Percentiles rank a stretch among this genome's conserved stretches.
Evolutionary conservation across 2,113 vertebrate genomes (phyloP).

Genomic region (Triplophysa dalaica): DNA sequence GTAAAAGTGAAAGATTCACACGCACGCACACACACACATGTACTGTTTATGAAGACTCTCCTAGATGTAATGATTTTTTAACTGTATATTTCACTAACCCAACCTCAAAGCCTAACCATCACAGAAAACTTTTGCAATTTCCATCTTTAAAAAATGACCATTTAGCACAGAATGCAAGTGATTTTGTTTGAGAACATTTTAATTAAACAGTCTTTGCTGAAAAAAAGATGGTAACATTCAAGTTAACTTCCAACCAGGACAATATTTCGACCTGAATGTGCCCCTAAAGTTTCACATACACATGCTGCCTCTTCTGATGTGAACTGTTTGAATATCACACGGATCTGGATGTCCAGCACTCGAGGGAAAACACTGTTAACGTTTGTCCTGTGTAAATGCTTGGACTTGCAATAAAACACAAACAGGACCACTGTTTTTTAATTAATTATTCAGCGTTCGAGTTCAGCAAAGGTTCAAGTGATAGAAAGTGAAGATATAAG

Average conservation of each 20-base stretch:
- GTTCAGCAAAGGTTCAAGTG: conserved; percentile 24
- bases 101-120: too few relatives aligned
- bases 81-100: too few relatives aligned
- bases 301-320: background rate
- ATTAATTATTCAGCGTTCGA: conserved; percentile 21
- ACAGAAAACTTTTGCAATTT: too few relatives aligned
- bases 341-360: background rate
- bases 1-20: background rate
- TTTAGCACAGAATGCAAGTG: too few relatives aligned
- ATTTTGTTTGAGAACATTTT: background rate
- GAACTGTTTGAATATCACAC: conserved; percentile 14
- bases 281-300: background rate
- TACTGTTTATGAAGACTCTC: too few relatives aligned
- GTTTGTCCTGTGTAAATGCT: conserved; percentile 11
- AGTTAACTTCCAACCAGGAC: background rate
- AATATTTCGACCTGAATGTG: background rate
- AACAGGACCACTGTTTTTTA: conserved; percentile 5
- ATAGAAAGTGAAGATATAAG: background rate
- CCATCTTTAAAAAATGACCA: too few relatives aligned
- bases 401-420: conserved; percentile 5
- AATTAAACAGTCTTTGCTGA: background rate
- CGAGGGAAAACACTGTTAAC: background rate
- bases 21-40: too few relatives aligned
- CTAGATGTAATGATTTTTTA: too few relatives aligned
- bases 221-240: background rate